These are phyloP conservation scores for Pectinophora gossypiella DNA, from an alignment of 1,140 invertebrate genomes.

Conservation along the genomic window DNA sequence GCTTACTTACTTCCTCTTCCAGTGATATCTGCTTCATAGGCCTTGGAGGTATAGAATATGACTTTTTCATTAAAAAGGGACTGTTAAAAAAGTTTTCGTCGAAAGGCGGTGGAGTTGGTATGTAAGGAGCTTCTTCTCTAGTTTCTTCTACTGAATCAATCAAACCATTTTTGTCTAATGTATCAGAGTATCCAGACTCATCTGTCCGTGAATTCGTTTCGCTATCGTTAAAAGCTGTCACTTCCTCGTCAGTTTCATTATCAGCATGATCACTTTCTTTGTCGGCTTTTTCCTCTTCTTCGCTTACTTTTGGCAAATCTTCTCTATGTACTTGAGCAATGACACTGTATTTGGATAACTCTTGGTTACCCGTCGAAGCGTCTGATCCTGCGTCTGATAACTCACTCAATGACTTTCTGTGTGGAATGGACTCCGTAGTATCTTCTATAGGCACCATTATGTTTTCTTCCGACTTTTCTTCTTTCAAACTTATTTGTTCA, in stretches of 20 bases:
- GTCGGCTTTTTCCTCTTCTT: conserved; percentile 46
- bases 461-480: conserved; percentile 28
- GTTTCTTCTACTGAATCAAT: conserved; percentile 44
- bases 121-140: conserved; percentile 36
- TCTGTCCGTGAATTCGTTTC: conserved; percentile 60
- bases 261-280: conserved; percentile 6
- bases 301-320: conserved; percentile 54
- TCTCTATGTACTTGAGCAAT: conserved; percentile 66
- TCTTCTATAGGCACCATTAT: conserved; percentile 6
- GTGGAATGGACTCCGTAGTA: conserved; percentile 23
- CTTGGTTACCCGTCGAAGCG: conserved; percentile 61
- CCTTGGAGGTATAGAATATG: conserved; percentile 45
- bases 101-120: conserved; percentile 55
- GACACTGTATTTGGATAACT: conserved; percentile 69
- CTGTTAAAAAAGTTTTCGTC: conserved; percentile 54
- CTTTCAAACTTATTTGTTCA: conserved; percentile 49
- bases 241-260: conserved; percentile 34
- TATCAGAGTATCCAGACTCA: conserved; percentile 67
- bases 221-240: conserved; percentile 53
- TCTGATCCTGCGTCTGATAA: conserved; percentile 64
- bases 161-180: conserved; percentile 45
- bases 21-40: conserved; percentile 23
- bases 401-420: conserved; percentile 59
- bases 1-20: conserved; percentile 37
- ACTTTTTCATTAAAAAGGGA: conserved; percentile 45